These are phyloP conservation scores for Mesodorylaimus sp. DNA, from an alignment of 2,888 invertebrate genomes.

Conservation along the genomic window DNA sequence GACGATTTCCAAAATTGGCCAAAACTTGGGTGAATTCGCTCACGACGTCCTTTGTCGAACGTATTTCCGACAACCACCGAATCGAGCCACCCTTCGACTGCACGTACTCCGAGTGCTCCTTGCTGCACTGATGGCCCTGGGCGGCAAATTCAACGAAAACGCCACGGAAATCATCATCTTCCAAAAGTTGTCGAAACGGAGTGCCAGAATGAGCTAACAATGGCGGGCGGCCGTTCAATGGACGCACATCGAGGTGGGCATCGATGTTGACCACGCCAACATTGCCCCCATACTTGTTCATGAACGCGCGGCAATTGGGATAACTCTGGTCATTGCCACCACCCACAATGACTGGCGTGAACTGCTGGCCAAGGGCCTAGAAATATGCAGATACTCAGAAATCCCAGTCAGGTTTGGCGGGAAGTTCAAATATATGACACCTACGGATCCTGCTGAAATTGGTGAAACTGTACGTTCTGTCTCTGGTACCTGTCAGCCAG, in stretches of 20 bases:
- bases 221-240: not conserved
- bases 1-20: not conserved
- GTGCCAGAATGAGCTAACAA: not conserved
- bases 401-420: no score
- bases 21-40: not conserved
- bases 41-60: not conserved
- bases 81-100: not conserved
- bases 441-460: not conserved
- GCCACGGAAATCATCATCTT: not conserved
- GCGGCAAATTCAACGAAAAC: not conserved
- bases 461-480: no score
- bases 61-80: not conserved
- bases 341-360: not conserved
- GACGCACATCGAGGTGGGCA: constrained; percentile 1
- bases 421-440: not conserved
- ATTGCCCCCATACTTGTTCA: not conserved
- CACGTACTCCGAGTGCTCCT: not conserved
- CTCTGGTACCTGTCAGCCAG: no score
- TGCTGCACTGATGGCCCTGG: not conserved
- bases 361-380: not conserved
- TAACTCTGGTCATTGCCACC: constrained; percentile 1
- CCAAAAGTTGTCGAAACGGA: constrained; percentile 2
- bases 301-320: not conserved
- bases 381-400: not conserved
- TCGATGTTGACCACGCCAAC: not conserved